Evolutionary conservation across 2,113 vertebrate species (phyloP), one percentile per base, ranked within the genome.

Genomic region (Phrynosoma platyrhinos): DNA sequence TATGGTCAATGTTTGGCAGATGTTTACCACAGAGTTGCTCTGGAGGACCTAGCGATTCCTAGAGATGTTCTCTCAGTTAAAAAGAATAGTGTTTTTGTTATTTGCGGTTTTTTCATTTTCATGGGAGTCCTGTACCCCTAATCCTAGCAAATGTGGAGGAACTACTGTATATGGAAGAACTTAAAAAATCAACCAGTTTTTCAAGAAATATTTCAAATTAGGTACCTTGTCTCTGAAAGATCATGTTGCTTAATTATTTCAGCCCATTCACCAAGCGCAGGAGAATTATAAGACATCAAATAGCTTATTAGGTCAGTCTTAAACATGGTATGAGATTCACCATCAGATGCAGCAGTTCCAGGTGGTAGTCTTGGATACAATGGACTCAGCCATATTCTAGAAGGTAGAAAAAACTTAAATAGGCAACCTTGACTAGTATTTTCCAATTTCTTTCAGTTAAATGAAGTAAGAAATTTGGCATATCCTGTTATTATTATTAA

Each of bases 321-420:
- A 92, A 99, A 99, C 92, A 97, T 95, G 84, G 99, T 99, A 62
- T 94, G 64, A 0, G 99, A 99, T 93, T 99, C 99, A 42, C 99
- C 99, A 42, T 94, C 94, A 3, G 92, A 95, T 7, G 47, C 91
- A 25, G 94, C 93, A 88, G 96, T 93, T 90, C 96, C 98, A 4
- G 95, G 92, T 79, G 96, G 95, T 84, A 99, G 94, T 92, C 92
- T 96, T 91, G 98, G 98, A 96, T 98, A 99, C 88, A 99, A 91
- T 80, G 99, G 98, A 89, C 99, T 99, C 97, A 99, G 88, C 99
- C 99, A 99, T 87, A 99, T 97, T 91, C 99, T 99, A 90, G 40
- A 86, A 93, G 30, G 42, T 78, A 90, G 58, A 91, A 47, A 42
- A 4, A 0, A 62, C 1, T 71, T 71, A 12, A 71, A 71, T 30